Evolutionary conservation across 2,888 invertebrate genomes (phyloP).

Genomic region (Drosophila falleni): DNA sequence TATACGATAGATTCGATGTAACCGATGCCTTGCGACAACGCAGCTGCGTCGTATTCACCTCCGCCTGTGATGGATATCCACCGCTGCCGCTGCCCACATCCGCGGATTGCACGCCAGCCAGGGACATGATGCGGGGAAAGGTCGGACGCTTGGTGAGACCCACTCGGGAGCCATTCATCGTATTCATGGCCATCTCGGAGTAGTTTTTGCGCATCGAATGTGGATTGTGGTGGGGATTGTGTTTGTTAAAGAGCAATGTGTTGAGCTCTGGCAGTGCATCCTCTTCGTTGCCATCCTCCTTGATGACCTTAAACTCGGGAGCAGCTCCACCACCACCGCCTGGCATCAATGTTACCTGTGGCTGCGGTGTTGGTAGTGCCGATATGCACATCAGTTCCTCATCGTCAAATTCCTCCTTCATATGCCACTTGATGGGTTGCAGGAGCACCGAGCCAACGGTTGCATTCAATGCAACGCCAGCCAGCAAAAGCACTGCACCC

Average conservation of each 20-base stretch:
- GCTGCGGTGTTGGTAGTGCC: constrained; percentile 70
- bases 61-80: constrained; percentile 85
- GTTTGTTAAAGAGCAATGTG: constrained; percentile 83
- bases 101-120: constrained; percentile 83
- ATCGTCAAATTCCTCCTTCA: constrained; percentile 86
- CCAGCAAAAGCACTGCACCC: constrained; percentile 89
- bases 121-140: constrained; percentile 85
- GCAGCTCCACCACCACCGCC: constrained; percentile 37
- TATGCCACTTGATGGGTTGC: constrained; percentile 91
- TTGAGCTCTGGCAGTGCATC: constrained; percentile 85
- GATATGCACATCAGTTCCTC: constrained; percentile 83
- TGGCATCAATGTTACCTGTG: constrained; percentile 45
- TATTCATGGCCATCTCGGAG: constrained; percentile 85
- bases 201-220: constrained; percentile 85
- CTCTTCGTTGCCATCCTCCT: constrained; percentile 88
- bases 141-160: constrained; percentile 85
- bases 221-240: constrained; percentile 63
- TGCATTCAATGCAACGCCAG: constrained; percentile 89
- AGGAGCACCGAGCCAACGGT: constrained; percentile 89
- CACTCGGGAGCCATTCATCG: constrained; percentile 81
- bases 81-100: constrained; percentile 71
- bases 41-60: constrained; percentile 86
- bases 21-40: constrained; percentile 89
- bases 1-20: constrained; percentile 90
- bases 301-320: constrained; percentile 89